A percentile compares a stretch with the other conserved stretches of the same genome.
Evolutionary conservation across 2,888 invertebrate genomes (phyloP).

Genomic region (Podabrus alpinus): DNA sequence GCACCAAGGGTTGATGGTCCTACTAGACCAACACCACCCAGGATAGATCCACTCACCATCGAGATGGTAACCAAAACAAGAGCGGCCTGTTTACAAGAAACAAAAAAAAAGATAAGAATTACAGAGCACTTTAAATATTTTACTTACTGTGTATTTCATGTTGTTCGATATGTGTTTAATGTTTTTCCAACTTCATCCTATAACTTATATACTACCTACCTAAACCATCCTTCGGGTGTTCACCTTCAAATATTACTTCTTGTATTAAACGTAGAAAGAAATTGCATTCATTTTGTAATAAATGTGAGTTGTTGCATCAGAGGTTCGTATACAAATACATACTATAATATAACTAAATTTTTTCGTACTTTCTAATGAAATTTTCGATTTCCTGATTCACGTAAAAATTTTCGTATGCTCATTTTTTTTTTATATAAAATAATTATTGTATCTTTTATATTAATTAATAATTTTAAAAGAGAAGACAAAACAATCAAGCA

Average conservation of each 20-base stretch:
- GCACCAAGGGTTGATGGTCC: constrained; percentile 26
- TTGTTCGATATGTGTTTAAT: not conserved
- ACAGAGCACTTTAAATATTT: not conserved
- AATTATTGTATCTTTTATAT: no score
- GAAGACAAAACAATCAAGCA: no score
- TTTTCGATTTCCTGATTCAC: no score
- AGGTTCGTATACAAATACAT: no score
- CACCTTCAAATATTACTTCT: not conserved
- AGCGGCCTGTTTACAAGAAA: not conserved
- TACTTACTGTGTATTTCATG: not conserved
- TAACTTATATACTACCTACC: not conserved
- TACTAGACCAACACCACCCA: constrained; percentile 27
- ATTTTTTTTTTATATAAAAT: no score
- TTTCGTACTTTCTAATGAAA: not conserved
- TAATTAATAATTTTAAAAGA: no score
- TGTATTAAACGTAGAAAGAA: not conserved
- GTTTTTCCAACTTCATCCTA: not conserved
- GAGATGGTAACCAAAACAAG: constrained; percentile 13
- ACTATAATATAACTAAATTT: not conserved
- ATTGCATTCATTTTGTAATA: not conserved
- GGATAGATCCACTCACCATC: constrained; percentile 21
- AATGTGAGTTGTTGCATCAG: not conserved
- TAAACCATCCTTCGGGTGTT: not conserved
- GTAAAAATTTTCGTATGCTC: no score
- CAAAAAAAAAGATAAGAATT: not conserved